Conservation (phyloP, 2,797 vertebrate genomes). For the Crossoptilon crossoptilon region DNA sequence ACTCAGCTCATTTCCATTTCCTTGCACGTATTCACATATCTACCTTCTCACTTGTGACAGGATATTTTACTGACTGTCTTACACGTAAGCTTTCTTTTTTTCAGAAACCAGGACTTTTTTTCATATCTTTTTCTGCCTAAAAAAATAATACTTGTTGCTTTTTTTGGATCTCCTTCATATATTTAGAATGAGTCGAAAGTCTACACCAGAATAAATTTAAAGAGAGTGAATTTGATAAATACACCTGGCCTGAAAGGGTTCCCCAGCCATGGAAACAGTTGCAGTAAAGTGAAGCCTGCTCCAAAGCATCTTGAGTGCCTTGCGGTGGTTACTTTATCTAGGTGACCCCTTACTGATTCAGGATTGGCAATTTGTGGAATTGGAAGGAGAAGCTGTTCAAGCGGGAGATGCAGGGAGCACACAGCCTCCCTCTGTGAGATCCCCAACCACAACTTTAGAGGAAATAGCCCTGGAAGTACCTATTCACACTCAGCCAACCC, state of each 20-base stretch:
- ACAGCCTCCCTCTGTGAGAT: background rate
- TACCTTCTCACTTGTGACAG: slow-evolving; percentile 14
- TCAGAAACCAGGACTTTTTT: slow-evolving; percentile 38
- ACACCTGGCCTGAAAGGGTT: background rate
- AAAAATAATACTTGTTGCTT: slow-evolving; percentile 35
- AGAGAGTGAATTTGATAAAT: slow-evolving; percentile 49
- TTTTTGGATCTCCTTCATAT: slow-evolving; percentile 34
- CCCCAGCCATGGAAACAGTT: background rate
- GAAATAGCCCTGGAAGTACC: background rate
- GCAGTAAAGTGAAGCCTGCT: background rate
- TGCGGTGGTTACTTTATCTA: background rate
- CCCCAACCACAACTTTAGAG: background rate
- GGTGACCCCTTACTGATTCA: background rate
- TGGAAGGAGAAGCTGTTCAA: background rate
- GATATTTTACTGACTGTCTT: slow-evolving; percentile 48
- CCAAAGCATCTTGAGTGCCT: background rate
- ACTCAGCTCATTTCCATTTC: slow-evolving; percentile 1
- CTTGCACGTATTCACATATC: background rate
- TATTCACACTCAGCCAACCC: background rate
- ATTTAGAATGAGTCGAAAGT: background rate
- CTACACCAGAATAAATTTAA: slow-evolving; percentile 46
- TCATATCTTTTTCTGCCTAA: background rate
- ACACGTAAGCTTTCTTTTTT: slow-evolving; percentile 7
- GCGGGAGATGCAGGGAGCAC: background rate
- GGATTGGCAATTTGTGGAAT: background rate